phyloP scores from a whole-genome alignment of 2,113 vertebrate species.

The Falcunculus frontatus region DNA sequence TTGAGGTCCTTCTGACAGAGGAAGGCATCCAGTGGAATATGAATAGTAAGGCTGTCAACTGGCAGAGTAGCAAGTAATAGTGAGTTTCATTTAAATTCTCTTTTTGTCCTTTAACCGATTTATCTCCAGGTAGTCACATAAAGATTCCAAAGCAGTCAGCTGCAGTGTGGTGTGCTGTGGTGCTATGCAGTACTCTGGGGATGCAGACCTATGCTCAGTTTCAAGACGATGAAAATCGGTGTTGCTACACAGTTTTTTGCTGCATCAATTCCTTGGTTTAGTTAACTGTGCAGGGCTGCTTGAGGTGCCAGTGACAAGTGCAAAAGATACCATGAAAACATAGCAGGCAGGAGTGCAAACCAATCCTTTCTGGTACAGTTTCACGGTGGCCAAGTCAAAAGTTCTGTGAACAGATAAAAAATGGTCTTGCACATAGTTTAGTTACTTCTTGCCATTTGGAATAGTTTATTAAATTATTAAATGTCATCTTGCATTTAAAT shows the following conservation, averaged over 20 bases:
- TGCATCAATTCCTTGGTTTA: background rate
- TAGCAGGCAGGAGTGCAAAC: background rate
- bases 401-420: background rate
- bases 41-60: background rate
- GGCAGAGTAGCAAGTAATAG: background rate
- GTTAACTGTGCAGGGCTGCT: background rate
- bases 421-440: background rate
- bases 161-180: background rate
- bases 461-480: conserved; percentile 53
- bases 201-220: background rate
- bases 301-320: background rate
- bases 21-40: background rate
- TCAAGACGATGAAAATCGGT: background rate
- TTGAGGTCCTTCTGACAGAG: background rate
- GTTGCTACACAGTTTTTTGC: background rate
- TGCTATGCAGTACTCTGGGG: background rate
- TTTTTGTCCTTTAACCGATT: background rate
- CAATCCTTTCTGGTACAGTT: background rate
- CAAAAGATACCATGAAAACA: background rate
- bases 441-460: conserved; percentile 1
- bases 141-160: background rate
- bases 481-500: conserved; percentile 50
- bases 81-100: background rate
- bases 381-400: background rate
- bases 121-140: background rate